Conservation (phyloP, 2,113 vertebrate genomes). For the Coreoperca whiteheadi region DNA sequence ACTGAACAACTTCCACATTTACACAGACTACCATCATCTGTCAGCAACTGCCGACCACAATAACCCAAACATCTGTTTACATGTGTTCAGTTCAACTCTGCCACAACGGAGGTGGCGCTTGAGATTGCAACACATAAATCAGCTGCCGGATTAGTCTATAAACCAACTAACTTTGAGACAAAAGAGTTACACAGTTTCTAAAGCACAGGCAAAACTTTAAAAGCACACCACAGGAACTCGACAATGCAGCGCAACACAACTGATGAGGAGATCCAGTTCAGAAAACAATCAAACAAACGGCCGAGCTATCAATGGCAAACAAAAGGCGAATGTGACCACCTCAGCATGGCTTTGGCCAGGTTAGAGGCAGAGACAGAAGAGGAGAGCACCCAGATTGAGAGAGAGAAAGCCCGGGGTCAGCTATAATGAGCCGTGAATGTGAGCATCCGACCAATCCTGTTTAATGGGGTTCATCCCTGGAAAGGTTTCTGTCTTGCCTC, state of each 20-base stretch:
- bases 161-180: constrained; percentile 57
- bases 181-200: constrained; percentile 47
- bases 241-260: constrained; percentile 61
- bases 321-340: constrained; percentile 88
- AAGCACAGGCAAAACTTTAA: constrained; percentile 65
- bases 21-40: neutral
- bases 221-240: constrained; percentile 68
- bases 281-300: constrained; percentile 76
- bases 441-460: constrained; percentile 92
- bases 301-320: constrained; percentile 79
- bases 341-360: constrained; percentile 77
- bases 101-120: too few relatives aligned
- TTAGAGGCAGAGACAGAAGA: constrained; percentile 54
- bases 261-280: constrained; percentile 73
- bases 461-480: constrained; percentile 92
- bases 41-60: neutral
- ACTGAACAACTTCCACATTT: neutral
- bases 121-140: neutral
- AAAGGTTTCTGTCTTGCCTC: constrained; percentile 84
- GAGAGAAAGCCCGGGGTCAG: constrained; percentile 83
- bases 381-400: constrained; percentile 78
- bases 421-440: constrained; percentile 89
- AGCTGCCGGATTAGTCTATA: constrained; percentile 26
- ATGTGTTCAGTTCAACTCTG: neutral
- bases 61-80: neutral